Evolutionary conservation across 2,888 invertebrate species (phyloP), one percentile per base, ranked within the genome.

Genomic region (Eulithis prunata): DNA sequence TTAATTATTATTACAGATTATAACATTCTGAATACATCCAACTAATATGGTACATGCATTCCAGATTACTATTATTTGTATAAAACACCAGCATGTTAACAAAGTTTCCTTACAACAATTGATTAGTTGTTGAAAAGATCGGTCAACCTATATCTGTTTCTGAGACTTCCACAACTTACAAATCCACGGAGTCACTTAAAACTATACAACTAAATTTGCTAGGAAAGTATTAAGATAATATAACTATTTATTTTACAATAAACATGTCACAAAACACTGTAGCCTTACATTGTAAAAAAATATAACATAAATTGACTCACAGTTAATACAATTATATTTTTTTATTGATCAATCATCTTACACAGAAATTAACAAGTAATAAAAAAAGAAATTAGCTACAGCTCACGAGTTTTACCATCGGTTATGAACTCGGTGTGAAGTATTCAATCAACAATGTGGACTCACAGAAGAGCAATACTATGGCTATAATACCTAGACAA

Each of bases 241-340:
- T 62, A 62, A 65, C 68, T 64, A 83, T 83, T 86, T 82, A 84
- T 77, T 85, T 86, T 87, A 88, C 84, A 79, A 87, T 84, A 84
- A 85, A 87, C 83, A 85, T 79, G 80, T 84, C 85, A 84, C 74
- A 85, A 88, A 87, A 87, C 82, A 85, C 83, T 83, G 84, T 86
- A 86, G 82, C 81, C 86, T 86, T 88, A 87, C 71, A 84, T 78
- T 83, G 82, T 85, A 83, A 80, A 75, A 76, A 76, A 70, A 78
- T 64, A 78, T 64, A 76, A 75, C 73, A 75, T 75, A 73, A 71
- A 73, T 67, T 78, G 77, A 81, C 77, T 75, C 73, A 75, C 71
- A 74, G 74, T 75, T 73, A 77, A 78, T 71, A 75, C 70, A 70
- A 71, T 63, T 66, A 51, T 13, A 21, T 62, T 59, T 66, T 47